Conservation (phyloP, 2,888 invertebrate species). For the Leptogaster cylindrica region DNA sequence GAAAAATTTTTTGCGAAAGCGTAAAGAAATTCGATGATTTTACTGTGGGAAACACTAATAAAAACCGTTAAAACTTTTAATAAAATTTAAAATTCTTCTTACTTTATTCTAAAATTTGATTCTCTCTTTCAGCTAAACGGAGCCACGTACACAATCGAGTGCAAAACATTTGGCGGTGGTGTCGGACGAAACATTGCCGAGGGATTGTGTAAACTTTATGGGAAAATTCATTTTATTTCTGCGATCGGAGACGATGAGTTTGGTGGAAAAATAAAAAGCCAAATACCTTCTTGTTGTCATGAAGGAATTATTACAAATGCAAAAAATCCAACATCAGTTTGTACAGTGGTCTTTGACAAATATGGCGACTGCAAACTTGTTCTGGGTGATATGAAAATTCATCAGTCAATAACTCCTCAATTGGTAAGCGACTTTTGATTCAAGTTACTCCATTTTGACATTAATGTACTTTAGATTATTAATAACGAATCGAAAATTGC, state of each 20-base stretch:
- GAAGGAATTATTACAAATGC: constrained; percentile 54
- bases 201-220: constrained; percentile 77
- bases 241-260: constrained; percentile 76
- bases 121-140: constrained; percentile 73
- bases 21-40: too few species aligned
- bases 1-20: too few species aligned
- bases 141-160: constrained; percentile 73
- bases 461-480: constrained; percentile 65
- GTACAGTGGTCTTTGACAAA: constrained; percentile 75
- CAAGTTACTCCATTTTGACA: neutral
- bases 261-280: constrained; percentile 60
- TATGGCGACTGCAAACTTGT: constrained; percentile 80
- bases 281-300: constrained; percentile 53
- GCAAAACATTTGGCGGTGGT: constrained; percentile 78
- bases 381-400: constrained; percentile 85
- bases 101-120: constrained; percentile 11
- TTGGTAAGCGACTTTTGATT: constrained; percentile 67
- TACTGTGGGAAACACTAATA: too few species aligned
- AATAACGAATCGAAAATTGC: constrained; percentile 67
- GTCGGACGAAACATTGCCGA: constrained; percentile 93
- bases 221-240: constrained; percentile 72
- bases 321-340: constrained; percentile 69
- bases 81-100: neutral
- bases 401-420: constrained; percentile 71
- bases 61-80: neutral